Evolutionary conservation across 2,113 vertebrate species (phyloP), one percentile per base, ranked within the genome.

Genomic region (Neodontobutis hainanensis): DNA sequence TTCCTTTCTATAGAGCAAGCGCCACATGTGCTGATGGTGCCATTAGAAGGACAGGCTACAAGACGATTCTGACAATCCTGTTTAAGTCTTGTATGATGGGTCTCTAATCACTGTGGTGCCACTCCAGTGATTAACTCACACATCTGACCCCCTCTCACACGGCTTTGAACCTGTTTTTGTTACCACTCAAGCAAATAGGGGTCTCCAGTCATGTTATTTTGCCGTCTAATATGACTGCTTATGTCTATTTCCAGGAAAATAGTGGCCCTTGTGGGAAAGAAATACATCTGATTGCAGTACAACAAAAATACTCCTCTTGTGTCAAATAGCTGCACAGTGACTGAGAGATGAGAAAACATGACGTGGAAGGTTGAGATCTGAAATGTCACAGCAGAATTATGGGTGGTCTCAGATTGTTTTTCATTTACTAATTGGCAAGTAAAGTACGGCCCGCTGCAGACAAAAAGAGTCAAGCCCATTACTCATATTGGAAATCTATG

Each of bases 401-500:
- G 35, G 63, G 40, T 71, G 84, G 80, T 77, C 71, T 27, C 19
- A 62, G 70, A 86, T 73, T 76, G 40, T 65, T 79, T 70, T 35
- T 69, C 3, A 2, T 76, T 85, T 70, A 83, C 82, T 80, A 79
- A 84, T n/a, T 86, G 76, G 51, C 42, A 53, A 62, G 57, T 61
- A 47, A 74, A 83, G 64, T 73, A 55, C 50, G 58, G 0, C 34
- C 61, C 19, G 51, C 61, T 27, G 55, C 68, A 3, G 46, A 59
- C 9, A 10, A 59, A n/a, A 10, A 61, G 62, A 71, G 50, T 63
- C 42, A n/a, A 9, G 50, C 12, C 65, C 65, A 75, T 85, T 80
- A 73, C 56, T 85, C 85, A 78, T 65, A 84, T 83, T 73, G 82
- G 78, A 89, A 88, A 91, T 89, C 88, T 72, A 89, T 89, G 77